Conservation (phyloP, 2,797 vertebrate species). For the Sebastes wilsoni region DNA sequence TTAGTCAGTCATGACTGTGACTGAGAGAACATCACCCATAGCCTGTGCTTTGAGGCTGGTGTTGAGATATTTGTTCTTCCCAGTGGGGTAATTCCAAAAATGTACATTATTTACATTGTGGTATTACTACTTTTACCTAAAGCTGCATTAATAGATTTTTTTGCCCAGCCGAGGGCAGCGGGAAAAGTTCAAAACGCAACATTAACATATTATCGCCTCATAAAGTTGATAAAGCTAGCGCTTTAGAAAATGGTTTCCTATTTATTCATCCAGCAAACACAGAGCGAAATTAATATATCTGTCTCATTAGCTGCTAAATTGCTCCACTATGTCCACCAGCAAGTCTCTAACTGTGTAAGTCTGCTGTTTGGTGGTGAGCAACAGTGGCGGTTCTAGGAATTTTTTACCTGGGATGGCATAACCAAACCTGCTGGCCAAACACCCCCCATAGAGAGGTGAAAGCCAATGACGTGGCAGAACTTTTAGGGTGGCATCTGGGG, state of each 20-base stretch:
- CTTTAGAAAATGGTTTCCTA: neutral
- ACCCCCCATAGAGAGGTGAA: no score
- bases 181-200: neutral
- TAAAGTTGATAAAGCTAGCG: neutral
- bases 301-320: neutral
- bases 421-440: no score
- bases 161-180: neutral
- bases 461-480: no score
- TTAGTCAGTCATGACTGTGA: neutral
- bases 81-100: neutral
- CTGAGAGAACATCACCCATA: no score
- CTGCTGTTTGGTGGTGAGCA: no score
- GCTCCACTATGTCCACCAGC: neutral
- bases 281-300: neutral
- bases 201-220: neutral
- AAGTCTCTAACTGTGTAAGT: fast-evolving
- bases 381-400: no score
- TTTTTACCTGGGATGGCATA: no score
- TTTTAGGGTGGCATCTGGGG: no score
- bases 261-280: neutral
- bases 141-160: neutral
- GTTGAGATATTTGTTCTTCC: neutral
- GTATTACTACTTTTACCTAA: neutral
- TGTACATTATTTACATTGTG: neutral
- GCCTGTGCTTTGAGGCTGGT: neutral